Evolutionary conservation across 2,113 vertebrate species (phyloP), one percentile per base, ranked within the genome.

Genomic region (Xenopus borealis): DNA sequence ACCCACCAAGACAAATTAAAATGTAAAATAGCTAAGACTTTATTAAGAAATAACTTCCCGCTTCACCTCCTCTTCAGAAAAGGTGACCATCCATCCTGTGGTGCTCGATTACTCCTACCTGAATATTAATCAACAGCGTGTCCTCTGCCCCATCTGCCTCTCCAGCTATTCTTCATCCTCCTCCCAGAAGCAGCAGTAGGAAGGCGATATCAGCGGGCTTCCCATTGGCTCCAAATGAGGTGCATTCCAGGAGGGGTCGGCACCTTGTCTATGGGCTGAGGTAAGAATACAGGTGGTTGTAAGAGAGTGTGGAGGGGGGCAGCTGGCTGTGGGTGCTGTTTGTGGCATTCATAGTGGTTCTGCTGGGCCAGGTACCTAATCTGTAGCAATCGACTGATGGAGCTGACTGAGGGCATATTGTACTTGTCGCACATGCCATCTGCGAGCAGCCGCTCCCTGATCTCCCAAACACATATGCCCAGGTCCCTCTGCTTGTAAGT

Each of bases 401-500:
- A 99, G 86, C 96, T 99, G 79, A 99, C 97, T 0, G 97, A 98
- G 1, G 97, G 97, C 55, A 99, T 93, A 61, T 99, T 99, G 91
- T 98, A 99, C 72, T 99, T 99, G 89, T 99, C 97, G 59, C 97
- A 99, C 76, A 99, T 97, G 44, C 97, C 97, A 73, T 99, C 97
- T 18, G 97, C 97, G 80, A 99, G 91, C 71, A 99, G 92, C 85
- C 97, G 89, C 88, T 99, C 97, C 81, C 97, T 93, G 88, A 99
- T 99, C 87, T 99, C 97, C 97, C 97, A 99, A 79, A 97, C 97
- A 82, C 99, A 99, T 91, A 99, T 99, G 83, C 97, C 97, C 23
- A 97, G 97, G 86, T 99, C 97, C 72, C 97, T 90, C 90, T 99
- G 97, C 89, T 99, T 99, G 91, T 99, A 99, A 86, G 95, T 98